Evolutionary conservation across 1,140 invertebrate genomes (phyloP), one percentile per base, ranked within the genome.

Genomic region (Cardiocondyla obscurior): DNA sequence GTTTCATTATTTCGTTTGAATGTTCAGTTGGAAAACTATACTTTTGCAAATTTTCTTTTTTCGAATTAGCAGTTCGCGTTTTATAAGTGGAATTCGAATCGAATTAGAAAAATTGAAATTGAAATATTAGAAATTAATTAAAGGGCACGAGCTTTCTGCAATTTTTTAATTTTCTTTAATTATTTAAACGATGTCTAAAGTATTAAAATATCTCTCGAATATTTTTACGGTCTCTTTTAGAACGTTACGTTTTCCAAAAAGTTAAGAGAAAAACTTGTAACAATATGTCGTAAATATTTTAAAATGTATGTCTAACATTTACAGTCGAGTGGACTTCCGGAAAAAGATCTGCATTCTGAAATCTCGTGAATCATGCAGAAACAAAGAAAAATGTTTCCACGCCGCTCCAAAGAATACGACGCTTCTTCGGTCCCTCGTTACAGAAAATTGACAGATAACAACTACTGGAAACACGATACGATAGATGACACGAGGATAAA

Each of bases 381-480:
- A 79, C 46, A 69, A 67, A 53, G 30, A 33, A 19, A n/a, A 67
- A 0, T 22, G 12, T 55, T 55, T 79, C 10, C 8, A 39, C 3
- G 16, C 53, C 33, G 55, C 19, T 79, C 16, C 10, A 39, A 55
- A 30, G n/a, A 65, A 39, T 1, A 49, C 22, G 33, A 51, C 36
- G 33, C 12, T 28, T 16, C 36, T 44, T 42, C 22, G 19, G 25
- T 42, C 22, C 46, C 49, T 39, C n/a, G 60, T 79, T 53, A 69
- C 19, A 42, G 25, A 28, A 69, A 79, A 79, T 79, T 67, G 60
- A 69, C 74, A 69, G 33, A 79, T 69, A 79, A 79, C 46, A 69
- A 30, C 16, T 60, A 49, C 4, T 8, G 22, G n/a, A 69, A n/a
- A n/a, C n/a, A n/a, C n/a, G n/a, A 79, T 79, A 22, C 62, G 49